These are phyloP conservation scores for Pseudonaja textilis DNA, from an alignment of 2,113 vertebrate genomes.

Conservation along the genomic window DNA sequence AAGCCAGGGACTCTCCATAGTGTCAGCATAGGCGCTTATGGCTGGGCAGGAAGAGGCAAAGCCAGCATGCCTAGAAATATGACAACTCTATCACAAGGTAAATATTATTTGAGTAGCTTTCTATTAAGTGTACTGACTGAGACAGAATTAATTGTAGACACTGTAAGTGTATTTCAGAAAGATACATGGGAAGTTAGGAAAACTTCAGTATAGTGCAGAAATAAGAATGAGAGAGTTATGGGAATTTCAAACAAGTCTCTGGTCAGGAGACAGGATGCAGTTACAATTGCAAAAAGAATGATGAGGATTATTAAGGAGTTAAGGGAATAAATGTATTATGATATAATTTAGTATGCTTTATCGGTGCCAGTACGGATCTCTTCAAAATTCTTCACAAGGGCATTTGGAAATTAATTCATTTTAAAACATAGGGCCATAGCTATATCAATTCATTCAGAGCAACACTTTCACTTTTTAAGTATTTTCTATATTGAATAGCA, in stretches of 20 bases:
- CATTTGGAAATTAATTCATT: not conserved
- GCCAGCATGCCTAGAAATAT: constrained; percentile 84
- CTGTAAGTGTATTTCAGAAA: not conserved
- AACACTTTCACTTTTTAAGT: not conserved
- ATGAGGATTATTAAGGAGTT: not conserved
- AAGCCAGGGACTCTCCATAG: constrained; percentile 82
- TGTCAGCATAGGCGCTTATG: constrained; percentile 83
- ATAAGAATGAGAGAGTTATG: not conserved
- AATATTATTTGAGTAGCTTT: constrained; percentile 1
- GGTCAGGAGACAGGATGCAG: not conserved
- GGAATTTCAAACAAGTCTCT: not conserved
- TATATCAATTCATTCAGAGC: not conserved
- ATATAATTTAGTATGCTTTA: not conserved
- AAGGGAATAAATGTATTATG: not conserved
- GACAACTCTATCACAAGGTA: constrained; percentile 86
- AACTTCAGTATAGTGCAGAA: not conserved
- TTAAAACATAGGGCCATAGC: not conserved
- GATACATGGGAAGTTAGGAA: not conserved
- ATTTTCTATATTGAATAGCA: not conserved
- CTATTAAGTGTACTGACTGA: not conserved
- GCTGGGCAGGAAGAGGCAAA: constrained; percentile 82
- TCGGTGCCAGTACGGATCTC: not conserved
- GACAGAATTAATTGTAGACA: not conserved
- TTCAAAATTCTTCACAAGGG: constrained; percentile 1
- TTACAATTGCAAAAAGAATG: not conserved